These are phyloP conservation scores for Chionoecetes opilio DNA, from an alignment of 1,140 invertebrate species.

Conservation along the genomic window DNA sequence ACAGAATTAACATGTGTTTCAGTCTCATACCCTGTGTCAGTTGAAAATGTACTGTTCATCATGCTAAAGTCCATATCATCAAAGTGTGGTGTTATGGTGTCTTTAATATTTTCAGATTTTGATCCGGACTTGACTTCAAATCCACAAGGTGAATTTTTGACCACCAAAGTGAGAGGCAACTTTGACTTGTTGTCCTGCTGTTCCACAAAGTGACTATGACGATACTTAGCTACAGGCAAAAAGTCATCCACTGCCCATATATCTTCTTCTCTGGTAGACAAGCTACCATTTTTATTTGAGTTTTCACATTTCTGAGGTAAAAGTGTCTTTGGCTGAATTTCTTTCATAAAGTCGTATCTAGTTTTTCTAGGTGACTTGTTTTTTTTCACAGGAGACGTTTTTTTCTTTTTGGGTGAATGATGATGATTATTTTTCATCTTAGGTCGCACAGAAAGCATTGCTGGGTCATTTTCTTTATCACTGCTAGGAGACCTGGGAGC, in stretches of 20 bases:
- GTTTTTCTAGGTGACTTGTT: conserved; percentile 64
- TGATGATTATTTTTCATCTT: conserved; percentile 41
- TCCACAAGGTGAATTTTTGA: neutral
- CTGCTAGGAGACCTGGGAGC: conserved; percentile 65
- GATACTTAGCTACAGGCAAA: conserved; percentile 43
- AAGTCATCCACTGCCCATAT: conserved; percentile 75
- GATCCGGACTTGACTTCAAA: neutral
- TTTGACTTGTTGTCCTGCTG: neutral
- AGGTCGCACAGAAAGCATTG: conserved; percentile 68
- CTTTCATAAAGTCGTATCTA: conserved; percentile 34
- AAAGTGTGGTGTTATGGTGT: neutral
- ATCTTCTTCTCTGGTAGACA: conserved; percentile 49
- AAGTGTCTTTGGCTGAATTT: neutral
- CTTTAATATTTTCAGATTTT: neutral
- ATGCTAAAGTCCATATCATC: conserved; percentile 65
- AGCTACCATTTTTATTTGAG: conserved; percentile 39
- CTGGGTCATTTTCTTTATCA: conserved; percentile 71
- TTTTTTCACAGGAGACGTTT: conserved; percentile 65
- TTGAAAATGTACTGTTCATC: conserved; percentile 71
- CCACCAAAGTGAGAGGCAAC: neutral
- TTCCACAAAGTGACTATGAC: neutral
- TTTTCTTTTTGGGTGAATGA: conserved; percentile 67
- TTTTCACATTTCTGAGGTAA: neutral
- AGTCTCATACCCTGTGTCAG: conserved; percentile 74
- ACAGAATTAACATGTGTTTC: conserved; percentile 54